Percentiles rank a stretch among this genome's conserved stretches.
Evolutionary conservation across 2,113 vertebrate genomes (phyloP).

Genomic region (Heteronetta atricapilla): DNA sequence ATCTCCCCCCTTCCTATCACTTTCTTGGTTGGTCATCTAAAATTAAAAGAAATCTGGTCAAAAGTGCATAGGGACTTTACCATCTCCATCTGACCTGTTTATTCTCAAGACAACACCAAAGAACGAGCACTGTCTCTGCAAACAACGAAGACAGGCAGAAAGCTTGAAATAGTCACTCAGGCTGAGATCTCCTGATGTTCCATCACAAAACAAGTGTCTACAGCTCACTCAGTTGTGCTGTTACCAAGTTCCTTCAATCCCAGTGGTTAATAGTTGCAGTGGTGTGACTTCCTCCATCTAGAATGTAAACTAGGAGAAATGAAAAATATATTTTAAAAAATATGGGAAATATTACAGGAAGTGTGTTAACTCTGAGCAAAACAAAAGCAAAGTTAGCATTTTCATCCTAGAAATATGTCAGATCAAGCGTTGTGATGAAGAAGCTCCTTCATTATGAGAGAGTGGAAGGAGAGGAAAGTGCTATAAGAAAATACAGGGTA

Average conservation of each 20-base stretch:
- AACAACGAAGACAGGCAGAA: neutral
- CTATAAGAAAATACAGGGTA: neutral
- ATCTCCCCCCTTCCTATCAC: neutral
- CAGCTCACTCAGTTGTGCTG: neutral
- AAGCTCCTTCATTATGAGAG: neutral
- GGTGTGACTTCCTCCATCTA: neutral
- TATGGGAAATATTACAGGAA: neutral
- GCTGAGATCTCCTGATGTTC: neutral
- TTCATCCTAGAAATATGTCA: neutral
- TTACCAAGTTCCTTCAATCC: neutral
- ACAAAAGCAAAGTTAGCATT: neutral
- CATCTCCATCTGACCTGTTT: neutral
- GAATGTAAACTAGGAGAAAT: neutral
- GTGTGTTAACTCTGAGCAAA: neutral
- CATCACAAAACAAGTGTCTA: neutral
- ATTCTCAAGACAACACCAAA: neutral
- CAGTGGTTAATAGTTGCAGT: neutral
- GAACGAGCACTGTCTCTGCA: neutral
- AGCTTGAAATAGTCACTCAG: neutral
- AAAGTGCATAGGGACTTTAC: fast-evolving
- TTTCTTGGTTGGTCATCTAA: neutral
- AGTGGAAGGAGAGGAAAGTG: neutral
- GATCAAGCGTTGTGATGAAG: neutral
- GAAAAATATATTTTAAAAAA: neutral
- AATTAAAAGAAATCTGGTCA: neutral